A percentile compares a stretch with the other conserved stretches of the same genome.
Evolutionary conservation across 1,140 invertebrate species (phyloP).

Genomic region (Drosophila kanapiae): DNA sequence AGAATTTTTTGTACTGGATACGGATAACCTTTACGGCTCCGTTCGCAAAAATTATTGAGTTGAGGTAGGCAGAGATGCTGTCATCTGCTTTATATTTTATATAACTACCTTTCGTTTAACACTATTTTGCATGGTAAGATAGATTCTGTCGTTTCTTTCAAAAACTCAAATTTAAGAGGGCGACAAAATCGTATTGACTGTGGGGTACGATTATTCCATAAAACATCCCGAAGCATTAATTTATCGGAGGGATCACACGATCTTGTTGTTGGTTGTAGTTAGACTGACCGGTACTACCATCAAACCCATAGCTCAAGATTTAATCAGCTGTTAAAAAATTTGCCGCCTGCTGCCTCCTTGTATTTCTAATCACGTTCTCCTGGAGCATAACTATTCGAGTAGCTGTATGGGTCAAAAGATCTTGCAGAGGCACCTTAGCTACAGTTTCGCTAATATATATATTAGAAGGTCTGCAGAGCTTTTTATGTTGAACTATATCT

Average conservation of each 20-base stretch:
- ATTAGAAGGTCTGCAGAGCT: neutral
- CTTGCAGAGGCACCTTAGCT: neutral
- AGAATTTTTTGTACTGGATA: no score
- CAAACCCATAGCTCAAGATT: no score
- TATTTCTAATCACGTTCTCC: neutral
- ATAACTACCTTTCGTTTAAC: conserved; percentile 6
- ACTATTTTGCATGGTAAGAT: conserved; percentile 3
- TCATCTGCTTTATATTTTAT: conserved; percentile 14
- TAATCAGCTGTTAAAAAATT: no score
- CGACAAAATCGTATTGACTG: neutral
- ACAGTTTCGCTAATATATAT: conserved; percentile 1
- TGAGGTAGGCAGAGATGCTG: no score
- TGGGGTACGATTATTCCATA: no score
- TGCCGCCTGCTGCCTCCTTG: neutral
- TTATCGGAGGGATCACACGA: no score
- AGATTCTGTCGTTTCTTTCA: neutral
- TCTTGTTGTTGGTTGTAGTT: no score
- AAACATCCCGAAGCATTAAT: no score
- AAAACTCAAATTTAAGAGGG: conserved; percentile 1
- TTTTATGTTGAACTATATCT: neutral
- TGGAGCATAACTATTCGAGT: neutral
- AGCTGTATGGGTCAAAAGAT: neutral
- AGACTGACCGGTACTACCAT: no score
- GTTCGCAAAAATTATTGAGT: no score
- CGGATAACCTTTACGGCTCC: no score